A percentile compares a stretch with the other conserved stretches of the same genome.
Conservation (phyloP, 2,888 invertebrate species). For the Atherix ibis region DNA sequence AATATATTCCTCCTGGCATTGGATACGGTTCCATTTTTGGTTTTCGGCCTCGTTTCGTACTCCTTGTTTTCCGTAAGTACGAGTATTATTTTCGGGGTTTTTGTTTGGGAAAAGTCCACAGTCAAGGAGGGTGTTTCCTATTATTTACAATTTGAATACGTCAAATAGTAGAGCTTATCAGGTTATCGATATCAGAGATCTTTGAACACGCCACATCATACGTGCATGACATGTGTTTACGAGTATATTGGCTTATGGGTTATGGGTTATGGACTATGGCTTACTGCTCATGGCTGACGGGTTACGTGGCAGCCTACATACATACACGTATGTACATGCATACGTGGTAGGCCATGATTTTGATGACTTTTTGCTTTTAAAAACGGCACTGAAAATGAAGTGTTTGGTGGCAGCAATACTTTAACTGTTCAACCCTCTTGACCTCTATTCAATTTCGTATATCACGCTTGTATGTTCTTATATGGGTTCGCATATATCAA, state of each 20-base stretch:
- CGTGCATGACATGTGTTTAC: slow-evolving; percentile 12
- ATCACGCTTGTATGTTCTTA: too few relatives aligned
- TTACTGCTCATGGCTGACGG: too few relatives aligned
- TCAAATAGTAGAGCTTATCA: slow-evolving; percentile 10
- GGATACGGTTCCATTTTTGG: neutral
- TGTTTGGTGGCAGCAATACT: too few relatives aligned
- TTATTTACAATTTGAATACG: slow-evolving; percentile 12
- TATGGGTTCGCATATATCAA: too few relatives aligned
- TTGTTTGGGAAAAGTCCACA: neutral
- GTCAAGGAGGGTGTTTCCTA: slow-evolving; percentile 3
- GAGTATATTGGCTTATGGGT: slow-evolving; percentile 6
- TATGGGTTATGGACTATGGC: neutral
- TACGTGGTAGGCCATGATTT: too few relatives aligned
- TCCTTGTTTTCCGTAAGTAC: neutral
- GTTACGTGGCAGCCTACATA: too few relatives aligned
- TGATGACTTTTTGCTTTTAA: too few relatives aligned
- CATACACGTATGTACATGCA: too few relatives aligned
- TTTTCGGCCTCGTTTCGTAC: neutral
- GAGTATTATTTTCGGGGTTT: neutral
- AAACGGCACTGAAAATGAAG: too few relatives aligned
- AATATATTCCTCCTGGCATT: neutral
- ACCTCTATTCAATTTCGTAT: too few relatives aligned
- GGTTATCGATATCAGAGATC: slow-evolving; percentile 12
- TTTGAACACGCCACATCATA: slow-evolving; percentile 11
- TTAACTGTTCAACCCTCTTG: too few relatives aligned